Evolutionary conservation across 2,113 vertebrate genomes (phyloP), one percentile per base, ranked within the genome.

Genomic region (Austrofundulus limnaeus): DNA sequence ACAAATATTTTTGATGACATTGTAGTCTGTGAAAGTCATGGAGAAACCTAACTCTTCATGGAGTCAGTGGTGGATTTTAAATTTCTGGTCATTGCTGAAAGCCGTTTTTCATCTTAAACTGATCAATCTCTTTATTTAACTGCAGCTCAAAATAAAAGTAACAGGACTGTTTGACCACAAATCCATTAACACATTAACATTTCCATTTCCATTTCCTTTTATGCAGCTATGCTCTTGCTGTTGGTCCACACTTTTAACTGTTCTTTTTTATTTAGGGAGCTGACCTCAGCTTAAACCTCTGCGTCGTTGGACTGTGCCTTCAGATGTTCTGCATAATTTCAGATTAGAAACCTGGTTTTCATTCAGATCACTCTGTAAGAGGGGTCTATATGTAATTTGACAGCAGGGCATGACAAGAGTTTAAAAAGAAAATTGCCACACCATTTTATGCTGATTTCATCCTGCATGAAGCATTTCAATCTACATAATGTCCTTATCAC

Each of bases 401-500:
- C 59, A 47, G 67, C 58, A 58, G 58, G 41, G 59, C 59, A 56
- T 63, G 51, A 45, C 11, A 41, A 1, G 20, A 60, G 54, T 67
- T 78, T 64, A 61, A 77, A 76, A 73, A 67, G 61, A 65, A 76
- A 75, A 76, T 70, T 80, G 74, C 65, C 54, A 47, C 70, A 73
- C 58, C 76, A 66, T 76, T 80, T 80, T 84, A 64, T 80, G 71
- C 73, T 68, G 70, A 82, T 82, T 82, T 72, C 55, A 78, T 78
- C 79, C 77, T 76, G 74, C 68, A 62, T 69, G 68, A 78, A 80
- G 62, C 71, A 66, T 84, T 84, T 82, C 74, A 78, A 80, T 84
- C 79, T 80, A 71, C 81, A 82, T 82, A 78, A 86, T 78, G 55
- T 82, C 66, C 77, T 86, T 82, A 78, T 82, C 77, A 69, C 74